Evolutionary conservation across 2,113 vertebrate species (phyloP).

Genomic region (Nothocercus nigrocapillus): DNA sequence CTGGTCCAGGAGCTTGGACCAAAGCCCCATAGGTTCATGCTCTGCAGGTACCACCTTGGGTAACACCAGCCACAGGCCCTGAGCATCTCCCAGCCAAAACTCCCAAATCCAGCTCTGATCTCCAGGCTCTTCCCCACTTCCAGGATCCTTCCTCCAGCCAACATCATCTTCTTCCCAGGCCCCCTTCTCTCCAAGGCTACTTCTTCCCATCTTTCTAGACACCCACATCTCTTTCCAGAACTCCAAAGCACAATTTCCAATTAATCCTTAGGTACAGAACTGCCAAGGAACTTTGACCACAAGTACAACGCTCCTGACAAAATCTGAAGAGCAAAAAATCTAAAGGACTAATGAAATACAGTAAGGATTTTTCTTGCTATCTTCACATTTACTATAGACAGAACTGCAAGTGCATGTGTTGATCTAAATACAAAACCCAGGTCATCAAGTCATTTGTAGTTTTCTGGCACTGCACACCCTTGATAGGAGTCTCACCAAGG

Average conservation of each 20-base stretch:
- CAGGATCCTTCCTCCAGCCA: not conserved
- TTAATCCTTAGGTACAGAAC: not conserved
- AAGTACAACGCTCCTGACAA: not conserved
- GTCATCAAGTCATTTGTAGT: not conserved
- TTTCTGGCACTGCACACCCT: not conserved
- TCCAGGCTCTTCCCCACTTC: not conserved
- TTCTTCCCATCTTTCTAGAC: not conserved
- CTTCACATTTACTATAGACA: not conserved
- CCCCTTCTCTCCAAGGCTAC: not conserved
- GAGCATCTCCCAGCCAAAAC: not conserved
- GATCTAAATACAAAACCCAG: not conserved
- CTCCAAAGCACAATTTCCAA: not conserved
- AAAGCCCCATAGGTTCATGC: not conserved
- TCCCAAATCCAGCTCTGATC: accelerated
- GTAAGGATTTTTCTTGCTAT: not conserved
- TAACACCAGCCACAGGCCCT: not conserved
- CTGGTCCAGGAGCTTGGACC: not conserved
- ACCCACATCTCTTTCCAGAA: not conserved
- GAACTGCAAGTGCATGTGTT: not conserved
- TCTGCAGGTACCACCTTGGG: not conserved
- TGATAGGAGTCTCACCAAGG: not conserved
- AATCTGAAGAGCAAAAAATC: not conserved
- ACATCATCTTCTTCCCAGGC: not conserved
- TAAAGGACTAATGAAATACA: not conserved
- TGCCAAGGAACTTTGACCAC: not conserved